Base-by-base conservation (phyloP, 2,888 invertebrate genomes). In the Lissocephala sabroskyi region DNA sequence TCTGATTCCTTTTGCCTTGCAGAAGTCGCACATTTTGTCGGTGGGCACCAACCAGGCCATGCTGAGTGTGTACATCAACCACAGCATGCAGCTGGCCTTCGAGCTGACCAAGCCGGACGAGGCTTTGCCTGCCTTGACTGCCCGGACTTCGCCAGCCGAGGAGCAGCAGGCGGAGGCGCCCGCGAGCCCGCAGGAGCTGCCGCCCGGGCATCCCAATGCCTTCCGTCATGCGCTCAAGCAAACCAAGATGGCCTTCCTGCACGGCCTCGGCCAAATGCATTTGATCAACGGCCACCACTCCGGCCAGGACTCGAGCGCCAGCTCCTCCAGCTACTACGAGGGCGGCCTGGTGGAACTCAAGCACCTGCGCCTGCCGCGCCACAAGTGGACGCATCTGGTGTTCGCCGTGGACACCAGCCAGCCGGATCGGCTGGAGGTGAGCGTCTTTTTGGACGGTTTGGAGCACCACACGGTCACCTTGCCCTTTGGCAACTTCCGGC, bases 351-450 rank as follows among this genome's bases (percentile, higher is more conserved):
- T 80, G 1, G 79, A 82, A 49, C 45, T 82, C 26, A 81, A 79
- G 48, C 68, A 79, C 35, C 66, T 79, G 17, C 80, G 80, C 1
- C 37, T 84, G 44, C 53, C 59, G 1, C 65, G 63, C 42, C 79
- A 80, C 45, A 82, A 80, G 45, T 85, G 85, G 85, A 83, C 77
- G 3, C 84, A 85, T 58, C 44, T 85, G 41, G 74, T 81, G 14
- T 77, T 85, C 28, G 73, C 79, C 0, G 47, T 84, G 14, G 79
- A 79, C 35, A 47, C 58, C 2, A 65, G 67, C 35, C 61, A 66
- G 33, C 49, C 66, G 1, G 81, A 81, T 55, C 55, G 64, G 1
- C 50, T 85, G 23, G 73, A 80, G 19, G 46, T 85, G 1, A 70
- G 61, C 16, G 39, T 83, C 1, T 78, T 62, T 26, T 28, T 82